Evolutionary conservation across 1,140 invertebrate genomes (phyloP).

Genomic region (Conus ventricosus): DNA sequence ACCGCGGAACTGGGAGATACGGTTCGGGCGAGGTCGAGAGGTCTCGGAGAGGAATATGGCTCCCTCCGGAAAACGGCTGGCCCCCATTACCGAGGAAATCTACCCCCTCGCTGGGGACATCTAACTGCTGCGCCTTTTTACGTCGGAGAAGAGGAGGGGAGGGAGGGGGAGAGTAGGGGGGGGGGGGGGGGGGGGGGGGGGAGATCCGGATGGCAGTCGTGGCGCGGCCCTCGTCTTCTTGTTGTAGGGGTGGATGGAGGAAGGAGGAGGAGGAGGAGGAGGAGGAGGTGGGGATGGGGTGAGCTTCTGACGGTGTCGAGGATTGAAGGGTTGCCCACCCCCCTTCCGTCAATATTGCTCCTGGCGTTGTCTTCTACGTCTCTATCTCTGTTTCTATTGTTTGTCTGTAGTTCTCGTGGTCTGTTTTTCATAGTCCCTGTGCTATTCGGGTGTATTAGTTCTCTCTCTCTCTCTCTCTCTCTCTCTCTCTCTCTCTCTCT

Average conservation of each 20-base stretch:
- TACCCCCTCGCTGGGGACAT: slow-evolving; percentile 23
- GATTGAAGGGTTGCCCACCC: too few relatives aligned
- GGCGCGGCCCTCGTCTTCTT: slow-evolving; percentile 4
- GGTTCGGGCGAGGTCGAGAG: slow-evolving; percentile 13
- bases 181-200: background rate
- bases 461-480: too few relatives aligned
- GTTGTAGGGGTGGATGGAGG: background rate
- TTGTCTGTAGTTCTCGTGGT: too few relatives aligned
- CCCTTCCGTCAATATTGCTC: too few relatives aligned
- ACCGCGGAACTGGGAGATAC: slow-evolving; percentile 17
- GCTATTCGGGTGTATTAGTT: too few relatives aligned
- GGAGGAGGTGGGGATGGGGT: background rate
- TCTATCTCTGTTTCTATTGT: too few relatives aligned
- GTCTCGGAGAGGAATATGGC: slow-evolving; percentile 20
- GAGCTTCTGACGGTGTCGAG: background rate
- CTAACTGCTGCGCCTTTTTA: slow-evolving; percentile 26
- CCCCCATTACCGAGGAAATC: slow-evolving; percentile 26
- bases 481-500: too few relatives aligned
- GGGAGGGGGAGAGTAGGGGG: background rate
- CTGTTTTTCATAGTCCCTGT: too few relatives aligned
- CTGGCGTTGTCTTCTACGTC: too few relatives aligned
- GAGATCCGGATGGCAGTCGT: background rate
- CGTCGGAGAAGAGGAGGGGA: background rate
- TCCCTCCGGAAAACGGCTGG: slow-evolving; percentile 5
- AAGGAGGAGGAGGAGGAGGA: background rate